These are phyloP conservation scores for Stichopus horrens DNA, from an alignment of 53 echinoderm and acorn worm species.

Conservation along the genomic window DNA sequence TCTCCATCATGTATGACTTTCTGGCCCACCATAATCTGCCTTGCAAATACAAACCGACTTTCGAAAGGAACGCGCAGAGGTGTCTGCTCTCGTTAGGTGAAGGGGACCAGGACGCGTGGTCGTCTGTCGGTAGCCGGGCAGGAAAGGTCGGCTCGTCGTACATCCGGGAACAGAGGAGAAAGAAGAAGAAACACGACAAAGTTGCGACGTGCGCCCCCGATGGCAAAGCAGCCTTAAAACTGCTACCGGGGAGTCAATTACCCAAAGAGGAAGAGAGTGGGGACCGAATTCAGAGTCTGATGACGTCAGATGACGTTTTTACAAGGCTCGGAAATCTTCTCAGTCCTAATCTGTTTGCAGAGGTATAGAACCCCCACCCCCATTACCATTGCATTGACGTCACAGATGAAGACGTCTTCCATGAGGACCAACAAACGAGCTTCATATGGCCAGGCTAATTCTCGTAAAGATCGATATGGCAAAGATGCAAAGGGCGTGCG, in stretches of 20 bases:
- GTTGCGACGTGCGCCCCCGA: background rate
- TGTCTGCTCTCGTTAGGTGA: conserved; percentile 29
- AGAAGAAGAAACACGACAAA: conserved; percentile 20
- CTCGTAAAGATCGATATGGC: too few relatives aligned
- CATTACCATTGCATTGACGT: too few relatives aligned
- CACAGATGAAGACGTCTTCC: too few relatives aligned
- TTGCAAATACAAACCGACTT: conserved; percentile 46
- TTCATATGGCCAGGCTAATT: too few relatives aligned
- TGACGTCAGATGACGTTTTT: conserved; percentile 44
- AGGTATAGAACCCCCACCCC: background rate
- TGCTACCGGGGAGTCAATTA: background rate
- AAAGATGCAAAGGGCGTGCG: too few relatives aligned
- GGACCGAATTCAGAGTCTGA: background rate
- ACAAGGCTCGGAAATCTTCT: conserved; percentile 1
- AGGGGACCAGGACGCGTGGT: background rate
- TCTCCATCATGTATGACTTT: conserved; percentile 49
- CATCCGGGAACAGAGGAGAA: background rate
- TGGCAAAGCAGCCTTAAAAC: background rate
- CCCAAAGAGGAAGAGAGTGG: background rate
- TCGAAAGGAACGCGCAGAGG: conserved; percentile 32
- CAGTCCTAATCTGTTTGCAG: conserved; percentile 27
- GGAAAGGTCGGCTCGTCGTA: background rate
- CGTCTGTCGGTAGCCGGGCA: background rate
- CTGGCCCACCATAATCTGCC: conserved; percentile 45
- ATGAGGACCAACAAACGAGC: too few relatives aligned